Percentiles rank a stretch among this genome's conserved stretches.
Conservation (phyloP, 1,140 invertebrate species). For the Formica selysi region DNA sequence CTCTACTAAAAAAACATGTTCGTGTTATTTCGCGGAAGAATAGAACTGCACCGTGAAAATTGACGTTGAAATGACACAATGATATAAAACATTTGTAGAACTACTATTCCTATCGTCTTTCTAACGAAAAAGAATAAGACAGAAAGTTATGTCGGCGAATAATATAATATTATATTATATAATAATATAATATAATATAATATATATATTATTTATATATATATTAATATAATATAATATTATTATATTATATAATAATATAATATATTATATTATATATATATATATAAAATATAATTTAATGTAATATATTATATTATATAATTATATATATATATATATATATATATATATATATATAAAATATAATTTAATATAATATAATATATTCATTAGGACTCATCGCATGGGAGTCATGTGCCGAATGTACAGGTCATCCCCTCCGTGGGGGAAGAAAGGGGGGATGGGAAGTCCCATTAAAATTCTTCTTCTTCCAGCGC, state of each 20-base stretch:
- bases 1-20: background rate
- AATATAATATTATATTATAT: too few species aligned
- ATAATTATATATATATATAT: too few species aligned
- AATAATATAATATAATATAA: too few species aligned
- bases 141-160: background rate
- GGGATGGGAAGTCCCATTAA: background rate
- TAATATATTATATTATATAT: too few species aligned
- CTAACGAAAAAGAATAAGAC: background rate
- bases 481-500: slow-evolving; percentile 37
- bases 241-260: too few species aligned
- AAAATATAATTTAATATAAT: too few species aligned
- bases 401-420: background rate
- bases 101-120: background rate
- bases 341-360: too few species aligned
- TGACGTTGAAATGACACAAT: background rate
- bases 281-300: too few species aligned
- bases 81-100: background rate
- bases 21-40: background rate
- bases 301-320: too few species aligned
- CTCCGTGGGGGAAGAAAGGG: too few species aligned
- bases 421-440: background rate
- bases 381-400: background rate
- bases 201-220: too few species aligned
- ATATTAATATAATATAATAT: too few species aligned
- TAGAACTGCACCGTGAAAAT: background rate